phyloP scores from a whole-genome alignment of 1,140 invertebrate genomes.

The Polyergus mexicanus region DNA sequence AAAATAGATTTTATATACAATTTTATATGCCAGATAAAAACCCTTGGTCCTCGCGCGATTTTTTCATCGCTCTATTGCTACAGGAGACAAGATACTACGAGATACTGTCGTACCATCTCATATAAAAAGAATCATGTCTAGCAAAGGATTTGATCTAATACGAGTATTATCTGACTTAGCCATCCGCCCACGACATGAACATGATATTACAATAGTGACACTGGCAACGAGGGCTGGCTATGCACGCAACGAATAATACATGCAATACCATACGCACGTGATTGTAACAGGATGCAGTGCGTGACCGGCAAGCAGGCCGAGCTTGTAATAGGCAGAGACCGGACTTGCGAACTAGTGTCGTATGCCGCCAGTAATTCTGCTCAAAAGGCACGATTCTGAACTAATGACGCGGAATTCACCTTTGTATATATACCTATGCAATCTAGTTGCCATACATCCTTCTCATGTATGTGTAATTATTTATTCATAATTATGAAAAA shows the following conservation, averaged over 20 bases:
- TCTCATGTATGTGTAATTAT: constrained; percentile 1
- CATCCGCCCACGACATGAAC: constrained; percentile 48
- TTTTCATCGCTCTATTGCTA: too few relatives aligned
- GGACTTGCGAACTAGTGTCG: constrained; percentile 56
- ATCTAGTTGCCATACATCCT: constrained; percentile 34
- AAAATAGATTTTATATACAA: constrained; percentile 4
- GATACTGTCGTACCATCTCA: not conserved
- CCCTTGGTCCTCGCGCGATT: not conserved
- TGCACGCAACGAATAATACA: constrained; percentile 64
- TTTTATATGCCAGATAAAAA: too few relatives aligned
- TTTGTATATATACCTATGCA: constrained; percentile 42
- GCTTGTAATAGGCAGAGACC: constrained; percentile 55
- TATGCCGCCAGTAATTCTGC: constrained; percentile 55
- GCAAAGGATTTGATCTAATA: constrained; percentile 36
- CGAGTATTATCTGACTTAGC: constrained; percentile 63
- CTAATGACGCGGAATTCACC: constrained; percentile 59
- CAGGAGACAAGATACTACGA: not conserved
- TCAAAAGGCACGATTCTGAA: constrained; percentile 32
- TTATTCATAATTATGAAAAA: constrained; percentile 52
- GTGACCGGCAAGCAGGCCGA: constrained; percentile 66
- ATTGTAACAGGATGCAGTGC: constrained; percentile 65
- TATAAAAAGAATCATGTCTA: constrained; percentile 14
- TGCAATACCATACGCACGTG: constrained; percentile 62
- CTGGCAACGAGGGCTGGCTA: constrained; percentile 30
- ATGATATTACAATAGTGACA: constrained; percentile 64